Conservation (phyloP, 1,140 invertebrate species). For the fruit fly (Drosophila melanogaster) region Release_6_plus_ISO1_MT NC_004354.4:1693501-1694000, state of each 20-base stretch:
- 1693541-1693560: slow-evolving; percentile 90
- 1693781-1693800: slow-evolving; percentile 17
- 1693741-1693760: slow-evolving; percentile 5
- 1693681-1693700: slow-evolving; percentile 41
- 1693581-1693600: slow-evolving; percentile 91
- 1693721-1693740: neutral
- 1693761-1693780: slow-evolving; percentile 16
- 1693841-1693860: slow-evolving; percentile 7
- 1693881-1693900: slow-evolving; percentile 2
- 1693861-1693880: slow-evolving; percentile 35
- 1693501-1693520: slow-evolving; percentile 95
- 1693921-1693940: slow-evolving; percentile 45
- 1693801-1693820: slow-evolving; percentile 37
- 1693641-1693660: slow-evolving; percentile 21
- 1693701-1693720: slow-evolving; percentile 4
- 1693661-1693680: slow-evolving; percentile 32
- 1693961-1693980: slow-evolving; percentile 55
- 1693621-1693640: no score
- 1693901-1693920: slow-evolving; percentile 1
- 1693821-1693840: slow-evolving; percentile 1
- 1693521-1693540: slow-evolving; percentile 98
- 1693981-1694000: slow-evolving; percentile 5
- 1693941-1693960: slow-evolving; percentile 57
- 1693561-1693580: slow-evolving; percentile 88
- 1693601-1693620: no score